These are phyloP conservation scores for Halichondria panicea DNA, from an alignment of 37 sponge, comb jelly and placozoan species.

Conservation along the genomic window DNA sequence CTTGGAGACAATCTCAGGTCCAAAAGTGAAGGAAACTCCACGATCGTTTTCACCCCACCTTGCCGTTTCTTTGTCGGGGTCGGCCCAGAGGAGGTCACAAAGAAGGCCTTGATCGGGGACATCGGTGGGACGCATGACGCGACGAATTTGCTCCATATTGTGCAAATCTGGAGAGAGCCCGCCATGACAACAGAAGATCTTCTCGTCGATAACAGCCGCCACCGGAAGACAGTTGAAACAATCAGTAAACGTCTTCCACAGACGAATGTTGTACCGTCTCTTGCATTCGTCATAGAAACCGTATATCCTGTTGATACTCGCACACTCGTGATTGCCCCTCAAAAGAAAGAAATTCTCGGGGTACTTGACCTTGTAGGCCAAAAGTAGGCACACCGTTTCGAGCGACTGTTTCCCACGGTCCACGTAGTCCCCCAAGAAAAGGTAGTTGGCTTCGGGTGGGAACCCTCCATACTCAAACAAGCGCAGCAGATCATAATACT, in stretches of 20 bases:
- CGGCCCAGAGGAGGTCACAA: slow-evolving; percentile 99
- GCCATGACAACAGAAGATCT: slow-evolving; percentile 99
- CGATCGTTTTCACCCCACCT: slow-evolving; percentile 99
- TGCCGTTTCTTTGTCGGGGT: slow-evolving; percentile 96
- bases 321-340: slow-evolving; percentile 99
- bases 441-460: slow-evolving; percentile 95
- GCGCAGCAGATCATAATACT: slow-evolving; percentile 92
- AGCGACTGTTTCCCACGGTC: slow-evolving; percentile 95
- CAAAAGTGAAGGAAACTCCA: slow-evolving; percentile 99
- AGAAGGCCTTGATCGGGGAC: slow-evolving; percentile 98
- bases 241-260: slow-evolving; percentile 99
- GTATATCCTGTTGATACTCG: slow-evolving; percentile 98
- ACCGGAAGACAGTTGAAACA: slow-evolving; percentile 99
- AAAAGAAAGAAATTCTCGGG: slow-evolving; percentile 99
- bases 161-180: slow-evolving; percentile 98
- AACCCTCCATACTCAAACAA: slow-evolving; percentile 97
- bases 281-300: slow-evolving; percentile 99
- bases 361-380: slow-evolving; percentile 99
- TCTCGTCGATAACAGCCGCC: slow-evolving; percentile 98
- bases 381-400: slow-evolving; percentile 94
- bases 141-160: slow-evolving; percentile 96
- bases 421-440: slow-evolving; percentile 94
- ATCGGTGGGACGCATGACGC: slow-evolving; percentile 99
- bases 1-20: slow-evolving; percentile 95
- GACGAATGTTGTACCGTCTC: slow-evolving; percentile 94